Evolutionary conservation across 2,888 invertebrate species (phyloP), one percentile per base, ranked within the genome.

Genomic region (Ectemnius cavifrons): DNA sequence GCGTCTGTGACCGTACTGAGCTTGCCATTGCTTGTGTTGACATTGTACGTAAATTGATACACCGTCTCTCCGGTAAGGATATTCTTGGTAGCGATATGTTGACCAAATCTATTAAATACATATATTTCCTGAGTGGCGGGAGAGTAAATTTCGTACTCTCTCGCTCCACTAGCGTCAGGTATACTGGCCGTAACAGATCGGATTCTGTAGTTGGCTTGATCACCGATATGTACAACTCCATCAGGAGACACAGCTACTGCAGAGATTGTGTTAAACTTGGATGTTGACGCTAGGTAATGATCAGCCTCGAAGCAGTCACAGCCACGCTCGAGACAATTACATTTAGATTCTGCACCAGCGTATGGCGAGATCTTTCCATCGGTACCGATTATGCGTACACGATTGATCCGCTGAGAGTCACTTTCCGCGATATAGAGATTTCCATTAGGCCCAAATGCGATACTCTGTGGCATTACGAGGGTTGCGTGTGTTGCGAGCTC

Each of bases 81-180:
- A 88, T 98, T 98, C 83, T 96, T 96, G 0, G 98, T 99, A 69
- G 96, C 95, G 2, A 97, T 94, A 88, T 99, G 99, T 89, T 98
- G 98, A 0, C 99, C 99, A 88, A 98, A 97, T 82, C 97, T 93
- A 86, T 98, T 98, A 92, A 98, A 98, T 27, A 97, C 94, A 86
- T 97, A 98, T 75, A 97, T 95, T 91, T 99, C 99, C 91, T 98
- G 98, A 2, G 97, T 97, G 85, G 98, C 98, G 0, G 98, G 97
- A 0, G 98, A 97, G 86, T 97, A 97, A 71, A 99, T 97, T 90
- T 98, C 97, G 89, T 98, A 99, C 88, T 97, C 97, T 59, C 97
- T 92, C 0, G 95, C 94, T 0, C 94, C 93, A 84, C 96, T 96
- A 0, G 97, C 96, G 81, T 97, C 96, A 0, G 97, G 97, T 74